Base-by-base conservation (phyloP, 2,113 vertebrate genomes). In the Athene noctua region DNA sequence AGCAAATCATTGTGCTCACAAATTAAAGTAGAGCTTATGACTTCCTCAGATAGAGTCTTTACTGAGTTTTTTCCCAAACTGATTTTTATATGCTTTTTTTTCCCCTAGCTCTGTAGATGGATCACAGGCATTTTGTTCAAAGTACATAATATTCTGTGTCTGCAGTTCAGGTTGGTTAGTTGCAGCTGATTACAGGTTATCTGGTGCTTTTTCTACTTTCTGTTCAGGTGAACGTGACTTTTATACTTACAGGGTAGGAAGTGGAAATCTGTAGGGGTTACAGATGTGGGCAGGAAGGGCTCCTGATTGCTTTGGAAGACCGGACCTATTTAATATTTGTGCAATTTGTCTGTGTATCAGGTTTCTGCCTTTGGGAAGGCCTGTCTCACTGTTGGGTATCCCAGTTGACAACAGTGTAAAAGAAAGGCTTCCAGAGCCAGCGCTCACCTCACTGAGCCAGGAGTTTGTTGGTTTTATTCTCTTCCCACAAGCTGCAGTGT, bases 331-430 rank as follows among this genome's bases (percentile, higher is more conserved):
- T 79, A 42, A 51, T 49, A 46, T 38, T 87, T 40, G 7, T 73
- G 61, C 4, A 16, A 34, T 78, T 79, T 86, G 17, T 44, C 36
- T 92, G 25, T n/a, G 17, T 67, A 10, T 55, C 46, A 38, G 44
- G 20, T 20, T 92, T 61, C 42, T 87, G 68, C 22, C 15, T 85
- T 65, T 68, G 52, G 79, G 54, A n/a, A 78, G 8, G 23, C 7
- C 22, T 59, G 12, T 63, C n/a, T 86, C 63, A 54, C 32, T 7
- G 3, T 11, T 67, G 13, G 3, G 13, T 81, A 13, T 75, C 30
- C 27, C 21, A 0, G 0, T 23, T 51, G 55, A 32, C 0, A 0
- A 21, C 23, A 19, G 9, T 22, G 6, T 46, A 57, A 80, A 54
- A 55, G 29, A 67, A 25, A 38, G 47, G 17, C 30, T 68, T 80